phyloP scores from a whole-genome alignment of 2,797 vertebrate genomes.

The Poeciliopsis paucimaculata region DNA sequence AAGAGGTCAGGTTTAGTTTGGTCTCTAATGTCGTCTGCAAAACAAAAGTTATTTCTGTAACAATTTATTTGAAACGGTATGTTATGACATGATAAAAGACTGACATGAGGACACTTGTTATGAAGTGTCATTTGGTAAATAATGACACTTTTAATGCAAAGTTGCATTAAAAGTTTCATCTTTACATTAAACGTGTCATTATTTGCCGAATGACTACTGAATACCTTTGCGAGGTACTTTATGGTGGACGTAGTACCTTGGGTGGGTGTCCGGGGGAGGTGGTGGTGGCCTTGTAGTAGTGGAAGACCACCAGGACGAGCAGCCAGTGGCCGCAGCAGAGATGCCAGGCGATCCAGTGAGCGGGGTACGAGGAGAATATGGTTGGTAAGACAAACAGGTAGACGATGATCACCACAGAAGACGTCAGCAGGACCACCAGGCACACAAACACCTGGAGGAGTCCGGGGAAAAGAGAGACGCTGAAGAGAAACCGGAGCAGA shows the following conservation, averaged over 20 bases:
- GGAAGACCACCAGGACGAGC: conserved; percentile 92
- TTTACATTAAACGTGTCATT: no score
- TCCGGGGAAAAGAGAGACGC: not conserved
- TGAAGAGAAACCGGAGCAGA: not conserved
- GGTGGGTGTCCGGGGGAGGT: conserved; percentile 90
- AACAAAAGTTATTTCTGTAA: no score
- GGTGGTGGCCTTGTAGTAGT: conserved; percentile 96
- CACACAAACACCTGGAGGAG: conserved; percentile 89
- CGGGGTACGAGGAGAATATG: conserved; percentile 88
- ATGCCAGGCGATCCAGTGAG: conserved; percentile 88
- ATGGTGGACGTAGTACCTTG: conserved; percentile 78
- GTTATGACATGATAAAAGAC: no score
- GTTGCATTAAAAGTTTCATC: no score
- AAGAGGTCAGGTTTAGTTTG: no score
- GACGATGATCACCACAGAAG: conserved; percentile 89
- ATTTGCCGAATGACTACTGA: no score
- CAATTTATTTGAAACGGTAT: no score
- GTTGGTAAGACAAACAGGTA: conserved; percentile 92
- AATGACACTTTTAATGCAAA: no score
- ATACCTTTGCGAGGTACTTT: not conserved
- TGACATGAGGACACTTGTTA: no score
- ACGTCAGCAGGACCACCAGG: conserved; percentile 88
- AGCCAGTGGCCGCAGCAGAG: conserved; percentile 95
- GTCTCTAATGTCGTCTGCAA: no score
- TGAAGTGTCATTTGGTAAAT: no score